Evolutionary conservation across 2,888 invertebrate genomes (phyloP), one percentile per base, ranked within the genome.

Genomic region (Penaeus monodon): DNA sequence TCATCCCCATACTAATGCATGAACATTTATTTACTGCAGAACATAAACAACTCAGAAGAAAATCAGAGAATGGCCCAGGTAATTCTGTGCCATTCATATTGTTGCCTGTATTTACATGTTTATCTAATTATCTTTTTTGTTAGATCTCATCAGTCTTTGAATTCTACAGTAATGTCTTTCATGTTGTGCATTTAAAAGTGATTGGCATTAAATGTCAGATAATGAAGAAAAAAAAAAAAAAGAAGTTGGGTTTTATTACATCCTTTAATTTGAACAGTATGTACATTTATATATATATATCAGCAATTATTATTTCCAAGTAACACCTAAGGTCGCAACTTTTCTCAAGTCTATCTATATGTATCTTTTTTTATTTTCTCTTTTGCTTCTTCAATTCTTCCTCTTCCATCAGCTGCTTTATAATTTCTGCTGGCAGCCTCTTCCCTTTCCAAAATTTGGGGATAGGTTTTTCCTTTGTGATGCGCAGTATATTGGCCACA

Each of bases 401-500:
- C 33, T 84, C 66, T 57, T 84, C 68, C 84, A 77, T 84, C 27
- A 84, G 57, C 63, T 84, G 66, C 33, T 84, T 77, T 65, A 84
- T 77, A 24, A 84, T 33, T 65, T 44, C 38, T 29, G 49, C 17
- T 20, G 96, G 96, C 88, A 96, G 92, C 0, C 94, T 93, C 91
- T 94, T 94, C 91, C 95, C 95, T 90, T 93, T 94, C 92, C 92
- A 93, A 65, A 83, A 90, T 49, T 70, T 29, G 57, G 91, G 91
- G 88, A 95, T 91, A 0, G 94, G 94, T 0, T 93, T 94, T 91
- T 94, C 94, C 90, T 94, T 95, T 0, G 95, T 94, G 90, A 93
- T 92, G 24, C 93, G 92, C 0, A 97, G 91, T 91, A 95, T 95
- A 33, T 94, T 94, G 0, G 93, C 92, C 0, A 97, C 96, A 92